Evolutionary conservation across 2,113 vertebrate genomes (phyloP), one percentile per base, ranked within the genome.

Genomic region (Perca schrenkii): DNA sequence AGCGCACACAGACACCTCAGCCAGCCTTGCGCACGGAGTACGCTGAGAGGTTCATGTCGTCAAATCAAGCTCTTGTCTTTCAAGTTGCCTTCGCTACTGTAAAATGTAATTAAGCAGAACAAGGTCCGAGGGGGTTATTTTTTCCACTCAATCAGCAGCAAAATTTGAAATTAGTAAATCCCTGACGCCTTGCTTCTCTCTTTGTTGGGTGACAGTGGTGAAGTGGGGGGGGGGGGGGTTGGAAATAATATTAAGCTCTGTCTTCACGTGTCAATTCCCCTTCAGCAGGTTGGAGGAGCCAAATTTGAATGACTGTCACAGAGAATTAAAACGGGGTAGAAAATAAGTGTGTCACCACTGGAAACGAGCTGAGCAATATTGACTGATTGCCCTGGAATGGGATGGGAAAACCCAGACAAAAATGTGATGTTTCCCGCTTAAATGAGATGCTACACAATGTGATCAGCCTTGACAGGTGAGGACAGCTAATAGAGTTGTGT

Each of bases 81-180:
- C 91, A 93, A 94, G 91, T 93, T 92, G 91, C 88, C 84, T 90
- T 89, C 77, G 82, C 86, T 80, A 80, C 92, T 90, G 90, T 93
- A 91, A 93, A 94, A 94, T 93, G 94, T 96, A 95, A 95, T 95
- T 94, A 95, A 96, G 91, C 92, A 92, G 94, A 95, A 94, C 91
- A 93, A 91, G 84, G 90, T 95, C 92, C 85, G 79, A 92, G 83
- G 80, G 92, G 92, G 83, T 87, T 94, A 71, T 84, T 91, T 92
- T 93, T 85, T 77, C 86, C 82, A 86, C 92, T 94, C 92, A 92
- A 94, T 95, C 93, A 94, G 93, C 83, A 92, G 91, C 83, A 85
- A 95, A 93, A 94, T 94, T 94, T 90, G 77, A 94, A 95, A 94
- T 92, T 80, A 94, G 93, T 91, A 92, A 95, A 93, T 94, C 94